These are phyloP conservation scores for Promerops cafer DNA, from an alignment of 2,113 vertebrate genomes.

Conservation along the genomic window DNA sequence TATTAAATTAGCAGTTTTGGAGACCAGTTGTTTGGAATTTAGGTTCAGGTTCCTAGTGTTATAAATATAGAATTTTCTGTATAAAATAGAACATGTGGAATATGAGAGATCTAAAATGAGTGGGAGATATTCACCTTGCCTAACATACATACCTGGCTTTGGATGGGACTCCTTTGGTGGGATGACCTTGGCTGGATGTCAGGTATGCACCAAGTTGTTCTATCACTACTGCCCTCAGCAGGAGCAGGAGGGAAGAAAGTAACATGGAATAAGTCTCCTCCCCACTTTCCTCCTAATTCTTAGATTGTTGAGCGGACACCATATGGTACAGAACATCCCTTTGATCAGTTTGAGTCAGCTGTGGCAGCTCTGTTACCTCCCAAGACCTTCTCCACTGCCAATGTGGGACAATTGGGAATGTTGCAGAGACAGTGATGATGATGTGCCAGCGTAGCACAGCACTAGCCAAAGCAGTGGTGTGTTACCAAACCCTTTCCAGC, in stretches of 20 bases:
- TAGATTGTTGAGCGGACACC: neutral
- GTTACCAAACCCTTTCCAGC: neutral
- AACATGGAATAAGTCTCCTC: neutral
- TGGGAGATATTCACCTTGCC: neutral
- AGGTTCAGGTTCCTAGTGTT: neutral
- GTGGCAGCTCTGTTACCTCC: neutral
- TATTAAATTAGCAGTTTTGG: neutral
- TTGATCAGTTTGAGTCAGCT: neutral
- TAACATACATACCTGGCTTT: neutral
- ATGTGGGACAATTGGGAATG: neutral
- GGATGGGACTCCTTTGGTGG: accelerated
- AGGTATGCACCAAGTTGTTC: neutral
- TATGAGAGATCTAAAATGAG: neutral
- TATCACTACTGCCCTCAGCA: neutral
- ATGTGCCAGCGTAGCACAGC: neutral
- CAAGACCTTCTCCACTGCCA: neutral
- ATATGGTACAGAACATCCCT: neutral
- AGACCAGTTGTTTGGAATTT: neutral
- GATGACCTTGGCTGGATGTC: neutral
- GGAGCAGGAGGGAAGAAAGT: neutral
- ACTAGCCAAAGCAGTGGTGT: neutral
- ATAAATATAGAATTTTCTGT: neutral
- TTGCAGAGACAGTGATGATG: neutral
- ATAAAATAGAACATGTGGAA: neutral
- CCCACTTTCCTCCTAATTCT: neutral